phyloP scores from a whole-genome alignment of 1,140 invertebrate genomes.

The Nylanderia fulva region DNA sequence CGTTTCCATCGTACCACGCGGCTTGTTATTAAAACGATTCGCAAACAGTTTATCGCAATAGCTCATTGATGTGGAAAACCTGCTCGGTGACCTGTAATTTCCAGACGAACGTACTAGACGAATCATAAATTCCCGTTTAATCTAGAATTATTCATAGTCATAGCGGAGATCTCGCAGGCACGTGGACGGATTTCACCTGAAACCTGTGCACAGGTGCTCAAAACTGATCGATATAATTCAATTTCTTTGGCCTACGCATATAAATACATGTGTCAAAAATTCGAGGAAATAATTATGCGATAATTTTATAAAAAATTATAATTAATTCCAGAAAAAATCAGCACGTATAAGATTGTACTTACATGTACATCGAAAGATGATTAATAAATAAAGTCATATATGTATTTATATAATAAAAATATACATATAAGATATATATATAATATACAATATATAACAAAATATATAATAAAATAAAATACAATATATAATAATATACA shows the following conservation, averaged over 20 bases:
- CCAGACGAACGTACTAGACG: conserved; percentile 33
- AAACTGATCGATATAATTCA: not conserved
- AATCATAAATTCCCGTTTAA: conserved; percentile 60
- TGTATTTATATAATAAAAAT: not conserved
- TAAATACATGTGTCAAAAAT: not conserved
- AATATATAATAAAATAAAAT: no score
- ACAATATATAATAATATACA: no score
- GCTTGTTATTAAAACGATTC: conserved; percentile 27
- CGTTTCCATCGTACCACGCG: not conserved
- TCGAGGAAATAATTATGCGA: not conserved
- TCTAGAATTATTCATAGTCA: conserved; percentile 61
- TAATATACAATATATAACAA: no score
- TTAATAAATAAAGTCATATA: not conserved
- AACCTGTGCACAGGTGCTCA: conserved; percentile 45
- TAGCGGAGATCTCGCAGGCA: conserved; percentile 15
- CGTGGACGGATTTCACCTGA: conserved; percentile 42
- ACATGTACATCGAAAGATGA: no score
- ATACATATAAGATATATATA: no score
- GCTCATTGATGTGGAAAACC: conserved; percentile 19
- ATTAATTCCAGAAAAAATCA: not conserved
- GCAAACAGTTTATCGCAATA: conserved; percentile 29
- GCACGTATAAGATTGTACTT: no score
- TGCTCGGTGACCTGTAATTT: conserved; percentile 53
- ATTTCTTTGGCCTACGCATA: not conserved
- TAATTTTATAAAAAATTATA: not conserved